Evolutionary conservation across 23 tunicate species (phyloP).

Genomic region (Styela plicata): DNA sequence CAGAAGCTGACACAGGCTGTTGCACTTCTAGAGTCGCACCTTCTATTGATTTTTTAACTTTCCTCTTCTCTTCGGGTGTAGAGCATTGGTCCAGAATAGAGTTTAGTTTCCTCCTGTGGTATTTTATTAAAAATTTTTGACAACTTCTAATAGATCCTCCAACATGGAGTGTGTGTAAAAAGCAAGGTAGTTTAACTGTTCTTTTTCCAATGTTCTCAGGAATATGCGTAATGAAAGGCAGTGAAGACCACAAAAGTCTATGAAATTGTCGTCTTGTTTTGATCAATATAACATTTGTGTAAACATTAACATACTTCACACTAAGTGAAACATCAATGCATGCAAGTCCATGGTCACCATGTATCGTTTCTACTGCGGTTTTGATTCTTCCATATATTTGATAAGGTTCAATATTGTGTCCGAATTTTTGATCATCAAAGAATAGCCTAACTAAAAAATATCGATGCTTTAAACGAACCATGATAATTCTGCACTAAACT

Average conservation of each 20-base stretch:
- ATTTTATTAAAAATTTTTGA: constrained; percentile 27
- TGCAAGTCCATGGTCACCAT: constrained; percentile 32
- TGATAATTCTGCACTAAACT: not conserved
- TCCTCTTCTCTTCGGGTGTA: constrained; percentile 20
- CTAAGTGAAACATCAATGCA: constrained; percentile 20
- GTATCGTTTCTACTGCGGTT: constrained; percentile 16
- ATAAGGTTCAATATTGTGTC: constrained; percentile 5
- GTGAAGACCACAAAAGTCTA: constrained; percentile 12
- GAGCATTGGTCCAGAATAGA: constrained; percentile 15
- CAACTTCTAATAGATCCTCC: constrained; percentile 24
- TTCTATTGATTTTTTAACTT: constrained; percentile 17
- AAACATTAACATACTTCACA: constrained; percentile 28
- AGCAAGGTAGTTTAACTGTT: not conserved
- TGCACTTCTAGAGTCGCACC: not conserved
- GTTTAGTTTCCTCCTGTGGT: constrained; percentile 12
- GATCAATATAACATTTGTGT: constrained; percentile 18
- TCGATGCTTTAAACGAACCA: constrained; percentile 17
- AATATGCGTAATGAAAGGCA: constrained; percentile 17
- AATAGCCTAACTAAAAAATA: constrained; percentile 20
- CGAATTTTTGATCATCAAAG: constrained; percentile 9
- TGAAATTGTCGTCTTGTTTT: constrained; percentile 16
- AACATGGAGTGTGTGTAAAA: constrained; percentile 26
- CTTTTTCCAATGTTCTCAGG: not conserved
- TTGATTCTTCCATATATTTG: constrained; percentile 17
- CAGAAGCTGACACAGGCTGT: not conserved